These are phyloP conservation scores for Eupithecia inturbata DNA, from an alignment of 2,888 invertebrate genomes.

Conservation along the genomic window DNA sequence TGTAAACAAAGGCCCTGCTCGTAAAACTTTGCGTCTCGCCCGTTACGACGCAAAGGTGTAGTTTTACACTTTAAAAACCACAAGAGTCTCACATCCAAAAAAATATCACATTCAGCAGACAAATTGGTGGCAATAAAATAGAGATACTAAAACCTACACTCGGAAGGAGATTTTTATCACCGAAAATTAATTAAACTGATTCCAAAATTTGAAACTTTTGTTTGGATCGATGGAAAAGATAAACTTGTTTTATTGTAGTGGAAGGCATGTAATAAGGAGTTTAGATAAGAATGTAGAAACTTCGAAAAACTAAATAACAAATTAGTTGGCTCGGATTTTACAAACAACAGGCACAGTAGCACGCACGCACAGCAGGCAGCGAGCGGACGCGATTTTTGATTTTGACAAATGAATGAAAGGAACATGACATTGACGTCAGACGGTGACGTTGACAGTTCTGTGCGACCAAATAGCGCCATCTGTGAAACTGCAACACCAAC, in stretches of 20 bases:
- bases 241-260: conserved; percentile 52
- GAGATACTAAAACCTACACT: conserved; percentile 66
- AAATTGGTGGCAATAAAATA: conserved; percentile 58
- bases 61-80: conserved; percentile 52
- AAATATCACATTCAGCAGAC: conserved; percentile 50
- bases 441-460: not conserved
- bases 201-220: conserved; percentile 58
- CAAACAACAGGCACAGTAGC: conserved; percentile 52
- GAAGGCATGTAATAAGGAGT: conserved; percentile 63
- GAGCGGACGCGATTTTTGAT: not conserved
- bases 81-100: conserved; percentile 50
- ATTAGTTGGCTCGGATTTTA: conserved; percentile 78
- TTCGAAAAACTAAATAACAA: conserved; percentile 78
- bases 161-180: conserved; percentile 69
- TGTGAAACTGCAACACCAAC: conserved; percentile 49
- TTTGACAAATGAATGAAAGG: conserved; percentile 36
- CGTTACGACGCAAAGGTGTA: conserved; percentile 43
- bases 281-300: no score
- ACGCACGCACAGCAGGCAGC: conserved; percentile 6
- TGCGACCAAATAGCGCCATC: conserved; percentile 65
- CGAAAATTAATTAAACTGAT: conserved; percentile 68
- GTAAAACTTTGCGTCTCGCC: conserved; percentile 58
- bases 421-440: conserved; percentile 43
- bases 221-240: conserved; percentile 60
- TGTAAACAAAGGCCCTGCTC: conserved; percentile 76